A percentile compares a stretch with the other conserved stretches of the same genome.
These are phyloP conservation scores for Phymastichus coffea DNA, from an alignment of 1,140 invertebrate genomes.

Conservation along the genomic window DNA sequence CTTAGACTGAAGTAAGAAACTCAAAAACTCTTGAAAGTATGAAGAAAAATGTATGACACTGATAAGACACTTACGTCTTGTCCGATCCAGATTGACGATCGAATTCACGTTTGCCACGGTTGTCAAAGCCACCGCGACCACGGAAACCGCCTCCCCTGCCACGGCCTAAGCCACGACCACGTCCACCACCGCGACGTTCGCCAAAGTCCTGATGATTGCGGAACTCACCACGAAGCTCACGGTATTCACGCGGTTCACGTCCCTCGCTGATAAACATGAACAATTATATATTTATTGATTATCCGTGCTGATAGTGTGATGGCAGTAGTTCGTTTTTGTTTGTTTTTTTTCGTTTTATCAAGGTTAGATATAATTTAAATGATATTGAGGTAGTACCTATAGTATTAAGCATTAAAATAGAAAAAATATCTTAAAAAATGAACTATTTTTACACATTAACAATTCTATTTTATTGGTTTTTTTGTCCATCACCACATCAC, in stretches of 20 bases:
- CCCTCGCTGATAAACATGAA: constrained; percentile 26
- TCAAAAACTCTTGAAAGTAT: background rate
- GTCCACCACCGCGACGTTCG: constrained; percentile 42
- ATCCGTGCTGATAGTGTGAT: too few species aligned
- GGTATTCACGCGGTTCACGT: constrained; percentile 36
- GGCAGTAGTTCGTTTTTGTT: too few species aligned
- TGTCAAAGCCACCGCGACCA: constrained; percentile 61
- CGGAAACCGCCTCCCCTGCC: constrained; percentile 55
- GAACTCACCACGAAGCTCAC: constrained; percentile 44
- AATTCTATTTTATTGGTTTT: too few species aligned
- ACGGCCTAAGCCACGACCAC: constrained; percentile 51
- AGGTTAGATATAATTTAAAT: too few species aligned
- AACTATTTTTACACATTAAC: too few species aligned
- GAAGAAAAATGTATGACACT: too few species aligned
- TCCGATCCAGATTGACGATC: constrained; percentile 93
- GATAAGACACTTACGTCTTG: constrained; percentile 74
- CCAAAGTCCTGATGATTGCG: constrained; percentile 37
- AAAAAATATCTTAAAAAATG: too few species aligned
- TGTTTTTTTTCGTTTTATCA: too few species aligned
- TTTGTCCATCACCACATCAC: too few species aligned
- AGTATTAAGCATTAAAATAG: too few species aligned
- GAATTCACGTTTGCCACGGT: constrained; percentile 85
- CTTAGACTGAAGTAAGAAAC: constrained; percentile 28
- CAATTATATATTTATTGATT: constrained; percentile 20
- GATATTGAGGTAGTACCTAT: too few species aligned